Evolutionary conservation across 2,888 invertebrate genomes (phyloP).

Genomic region (Caenorhabditis sulstoni): DNA sequence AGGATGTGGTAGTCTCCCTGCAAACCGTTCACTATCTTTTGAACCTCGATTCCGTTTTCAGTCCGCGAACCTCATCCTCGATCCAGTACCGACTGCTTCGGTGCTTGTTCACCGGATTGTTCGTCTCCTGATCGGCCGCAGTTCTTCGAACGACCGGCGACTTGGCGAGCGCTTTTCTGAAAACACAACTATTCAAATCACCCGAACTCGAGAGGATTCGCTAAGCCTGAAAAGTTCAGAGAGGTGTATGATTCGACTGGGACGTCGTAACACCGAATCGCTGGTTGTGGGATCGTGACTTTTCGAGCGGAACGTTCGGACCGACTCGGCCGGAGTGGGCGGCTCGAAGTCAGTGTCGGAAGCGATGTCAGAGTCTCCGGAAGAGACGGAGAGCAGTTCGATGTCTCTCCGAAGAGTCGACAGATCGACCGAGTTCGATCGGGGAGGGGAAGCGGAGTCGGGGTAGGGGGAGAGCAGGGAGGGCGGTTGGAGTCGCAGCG

Average conservation of each 20-base stretch:
- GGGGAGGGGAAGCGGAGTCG: conserved; percentile 73
- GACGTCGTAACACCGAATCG: conserved; percentile 73
- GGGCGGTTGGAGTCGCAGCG: conserved; percentile 66
- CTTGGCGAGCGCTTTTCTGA: conserved; percentile 80
- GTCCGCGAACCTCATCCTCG: conserved; percentile 77
- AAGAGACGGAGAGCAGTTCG: conserved; percentile 76
- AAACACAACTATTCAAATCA: conserved; percentile 39
- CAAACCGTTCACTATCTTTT: conserved; percentile 5
- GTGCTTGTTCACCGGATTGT: conserved; percentile 75
- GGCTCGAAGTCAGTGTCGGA: conserved; percentile 74
- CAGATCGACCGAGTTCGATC: conserved; percentile 79
- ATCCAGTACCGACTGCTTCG: conserved; percentile 79
- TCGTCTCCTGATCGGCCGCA: conserved; percentile 76
- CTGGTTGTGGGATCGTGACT: conserved; percentile 78
- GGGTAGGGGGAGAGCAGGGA: conserved; percentile 66
- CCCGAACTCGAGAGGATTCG: neutral
- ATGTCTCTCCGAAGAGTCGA: conserved; percentile 78
- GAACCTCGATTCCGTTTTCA: conserved; percentile 4
- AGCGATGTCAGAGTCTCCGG: conserved; percentile 74
- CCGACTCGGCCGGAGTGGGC: conserved; percentile 77
- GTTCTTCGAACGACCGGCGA: conserved; percentile 79
- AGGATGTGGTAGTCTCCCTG: conserved; percentile 67
- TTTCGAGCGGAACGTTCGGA: conserved; percentile 76
- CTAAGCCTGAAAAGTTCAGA: conserved; percentile 78
- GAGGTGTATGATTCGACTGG: conserved; percentile 78